phyloP scores from a whole-genome alignment of 1,140 invertebrate species.

The Stegodyphus mimosarum region DNA sequence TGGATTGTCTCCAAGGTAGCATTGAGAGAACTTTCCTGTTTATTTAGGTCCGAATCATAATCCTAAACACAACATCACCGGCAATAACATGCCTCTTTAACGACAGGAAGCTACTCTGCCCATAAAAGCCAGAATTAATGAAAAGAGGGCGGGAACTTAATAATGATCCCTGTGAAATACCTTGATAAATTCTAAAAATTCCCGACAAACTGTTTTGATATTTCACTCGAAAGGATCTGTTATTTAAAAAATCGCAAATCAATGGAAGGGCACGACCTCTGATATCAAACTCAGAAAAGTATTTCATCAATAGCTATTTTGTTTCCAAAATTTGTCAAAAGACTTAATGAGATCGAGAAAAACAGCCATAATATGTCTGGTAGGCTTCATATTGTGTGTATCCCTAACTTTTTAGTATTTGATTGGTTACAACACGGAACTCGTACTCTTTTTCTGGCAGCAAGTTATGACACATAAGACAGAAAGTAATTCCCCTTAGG shows the following conservation, averaged over 20 bases:
- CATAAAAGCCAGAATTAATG: too few relatives aligned
- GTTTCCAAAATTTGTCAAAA: neutral
- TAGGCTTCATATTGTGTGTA: neutral
- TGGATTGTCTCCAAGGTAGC: too few relatives aligned
- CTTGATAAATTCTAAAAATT: too few relatives aligned
- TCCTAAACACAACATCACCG: too few relatives aligned
- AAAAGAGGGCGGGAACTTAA: too few relatives aligned
- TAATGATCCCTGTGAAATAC: too few relatives aligned
- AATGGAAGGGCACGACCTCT: neutral
- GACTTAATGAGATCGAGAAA: neutral
- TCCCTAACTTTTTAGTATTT: neutral
- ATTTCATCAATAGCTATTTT: neutral
- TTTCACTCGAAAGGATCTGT: too few relatives aligned
- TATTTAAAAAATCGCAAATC: neutral
- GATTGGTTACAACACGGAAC: neutral
- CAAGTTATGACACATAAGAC: neutral
- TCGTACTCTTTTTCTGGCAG: neutral
- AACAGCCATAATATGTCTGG: neutral
- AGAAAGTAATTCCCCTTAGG: neutral
- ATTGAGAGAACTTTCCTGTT: too few relatives aligned
- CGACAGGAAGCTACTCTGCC: too few relatives aligned
- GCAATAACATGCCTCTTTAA: too few relatives aligned
- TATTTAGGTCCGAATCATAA: too few relatives aligned
- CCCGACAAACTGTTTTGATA: too few relatives aligned
- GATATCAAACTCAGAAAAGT: neutral